Conservation (phyloP, 2,797 vertebrate genomes). For the Manis crassicaudata region DNA sequence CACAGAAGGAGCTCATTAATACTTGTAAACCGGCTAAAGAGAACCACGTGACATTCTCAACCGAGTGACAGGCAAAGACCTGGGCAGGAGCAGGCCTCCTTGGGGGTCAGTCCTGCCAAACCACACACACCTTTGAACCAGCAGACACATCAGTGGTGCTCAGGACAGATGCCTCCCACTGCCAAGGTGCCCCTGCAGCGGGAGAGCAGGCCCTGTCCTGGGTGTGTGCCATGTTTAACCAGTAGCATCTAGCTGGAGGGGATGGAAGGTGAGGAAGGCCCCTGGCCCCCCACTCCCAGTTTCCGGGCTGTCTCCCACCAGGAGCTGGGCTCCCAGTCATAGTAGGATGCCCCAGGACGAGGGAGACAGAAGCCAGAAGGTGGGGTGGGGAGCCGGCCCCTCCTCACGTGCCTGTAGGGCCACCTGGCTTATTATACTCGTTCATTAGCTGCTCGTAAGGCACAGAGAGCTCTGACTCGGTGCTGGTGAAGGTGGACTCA, state of each 20-base stretch:
- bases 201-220: constrained; percentile 33
- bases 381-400: constrained; percentile 57
- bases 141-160: background rate
- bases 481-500: constrained; percentile 93
- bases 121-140: background rate
- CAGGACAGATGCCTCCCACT: constrained; percentile 19
- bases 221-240: background rate
- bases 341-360: background rate
- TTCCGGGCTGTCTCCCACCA: background rate
- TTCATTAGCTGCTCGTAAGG: constrained; percentile 96
- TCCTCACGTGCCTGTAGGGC: constrained; percentile 87
- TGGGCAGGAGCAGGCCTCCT: background rate
- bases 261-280: constrained; percentile 41
- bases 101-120: background rate
- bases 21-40: background rate
- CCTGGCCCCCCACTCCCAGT: constrained; percentile 65
- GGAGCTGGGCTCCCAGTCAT: background rate
- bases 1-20: background rate
- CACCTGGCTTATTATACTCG: constrained; percentile 92
- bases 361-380: background rate
- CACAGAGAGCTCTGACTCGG: constrained; percentile 89
- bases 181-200: background rate
- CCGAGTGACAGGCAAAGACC: background rate
- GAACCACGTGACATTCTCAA: constrained; percentile 46
- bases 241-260: background rate